phyloP scores from a whole-genome alignment of 1,140 invertebrate genomes.

The Caenorhabditis remanei region DNA sequence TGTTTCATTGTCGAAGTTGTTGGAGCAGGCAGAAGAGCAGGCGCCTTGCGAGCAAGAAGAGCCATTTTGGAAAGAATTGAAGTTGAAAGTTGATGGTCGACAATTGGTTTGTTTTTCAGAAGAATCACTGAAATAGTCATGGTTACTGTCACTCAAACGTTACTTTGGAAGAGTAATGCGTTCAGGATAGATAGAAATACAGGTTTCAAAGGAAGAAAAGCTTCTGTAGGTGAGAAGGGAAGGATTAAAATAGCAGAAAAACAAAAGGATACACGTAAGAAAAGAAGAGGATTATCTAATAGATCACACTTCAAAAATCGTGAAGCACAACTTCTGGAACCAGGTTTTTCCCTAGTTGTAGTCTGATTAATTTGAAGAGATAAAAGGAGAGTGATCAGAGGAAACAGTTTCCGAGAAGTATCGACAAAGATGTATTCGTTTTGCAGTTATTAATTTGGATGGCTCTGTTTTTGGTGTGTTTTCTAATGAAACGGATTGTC shows the following conservation, averaged over 20 bases:
- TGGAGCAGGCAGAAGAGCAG: background rate
- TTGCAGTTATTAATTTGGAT: no score
- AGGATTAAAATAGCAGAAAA: background rate
- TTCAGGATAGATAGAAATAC: background rate
- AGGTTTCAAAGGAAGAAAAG: background rate
- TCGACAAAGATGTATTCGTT: no score
- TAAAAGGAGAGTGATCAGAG: no score
- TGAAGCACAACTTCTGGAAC: background rate
- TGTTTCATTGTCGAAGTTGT: slow-evolving; percentile 4
- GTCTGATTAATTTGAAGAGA: background rate
- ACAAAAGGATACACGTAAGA: background rate
- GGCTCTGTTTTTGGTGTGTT: no score
- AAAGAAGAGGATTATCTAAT: slow-evolving; percentile 41
- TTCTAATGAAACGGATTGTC: no score
- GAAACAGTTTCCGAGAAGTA: no score
- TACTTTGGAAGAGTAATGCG: background rate
- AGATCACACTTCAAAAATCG: slow-evolving; percentile 42
- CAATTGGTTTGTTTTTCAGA: background rate
- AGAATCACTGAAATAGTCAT: background rate
- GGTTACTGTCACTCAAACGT: background rate
- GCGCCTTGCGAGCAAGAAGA: background rate
- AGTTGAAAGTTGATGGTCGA: no score
- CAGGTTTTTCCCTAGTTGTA: slow-evolving; percentile 13
- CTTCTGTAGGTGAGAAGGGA: background rate
- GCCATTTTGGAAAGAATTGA: background rate